Evolutionary conservation across 2,113 vertebrate species (phyloP), one percentile per base, ranked within the genome.

Genomic region (Cranoglanis bouderius): DNA sequence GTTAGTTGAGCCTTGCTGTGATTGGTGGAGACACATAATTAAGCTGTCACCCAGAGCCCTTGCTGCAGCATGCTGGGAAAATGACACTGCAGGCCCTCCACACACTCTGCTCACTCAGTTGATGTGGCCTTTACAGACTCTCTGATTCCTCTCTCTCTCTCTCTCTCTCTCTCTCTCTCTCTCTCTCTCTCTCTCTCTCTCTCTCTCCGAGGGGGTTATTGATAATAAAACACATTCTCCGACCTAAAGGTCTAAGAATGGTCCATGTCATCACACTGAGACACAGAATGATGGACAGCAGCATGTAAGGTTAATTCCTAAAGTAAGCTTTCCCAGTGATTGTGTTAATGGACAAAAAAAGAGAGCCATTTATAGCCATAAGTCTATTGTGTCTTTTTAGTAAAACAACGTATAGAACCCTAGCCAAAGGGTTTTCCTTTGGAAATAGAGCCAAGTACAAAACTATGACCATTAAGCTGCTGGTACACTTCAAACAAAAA

Each of bases 11-110:
- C 80, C 72, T 40, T 19, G 40, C 72, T 90, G 86, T 90, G 90
- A 91, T 91, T 91, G 90, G 90, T 46, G 57, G 51, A 90, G 90
- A 88, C 86, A 88, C 61, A 87, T 88, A 90, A 90, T 91, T 91
- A 91, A 91, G 90, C 82, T 84, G 87, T 88, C 90, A 91, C 88
- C 88, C 78, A 70, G 80, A 74, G 72, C 77, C 87, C 53, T 88
- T 70, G 55, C 78, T 72, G 67, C 43, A 9, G 84, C 88, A 78
- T 88, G 90, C 90, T 90, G 87, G 84, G 87, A 87, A 89, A 90
- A 88, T 88, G 88, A 91, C 86, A 90, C 88, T 78, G 90, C 80
- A 35, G 89, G 90, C 74, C 74, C 80, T 70, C 82, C 67, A 87
- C 63, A 85, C 70, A 74, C 49, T 26, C 46, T 57, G 3, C 80